A percentile compares a stretch with the other conserved stretches of the same genome.
Conservation (phyloP, 2,113 vertebrate genomes). For the Verasper variegatus region DNA sequence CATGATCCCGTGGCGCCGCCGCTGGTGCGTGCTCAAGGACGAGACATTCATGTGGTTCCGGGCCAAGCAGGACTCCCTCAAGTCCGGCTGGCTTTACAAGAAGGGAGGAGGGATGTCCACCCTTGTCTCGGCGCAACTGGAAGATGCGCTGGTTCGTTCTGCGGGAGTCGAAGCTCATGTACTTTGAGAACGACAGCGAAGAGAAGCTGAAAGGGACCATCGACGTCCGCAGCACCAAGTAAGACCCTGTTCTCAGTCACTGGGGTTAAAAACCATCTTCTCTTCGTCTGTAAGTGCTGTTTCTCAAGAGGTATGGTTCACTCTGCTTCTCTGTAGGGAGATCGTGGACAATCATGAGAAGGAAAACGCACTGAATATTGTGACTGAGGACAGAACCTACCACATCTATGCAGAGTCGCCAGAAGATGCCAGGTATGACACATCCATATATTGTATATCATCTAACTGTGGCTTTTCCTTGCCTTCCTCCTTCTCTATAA, state of each 20-base stretch:
- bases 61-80: slow-evolving; percentile 91
- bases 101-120: slow-evolving; percentile 94
- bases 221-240: slow-evolving; percentile 88
- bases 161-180: slow-evolving; percentile 91
- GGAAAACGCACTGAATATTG: slow-evolving; percentile 92
- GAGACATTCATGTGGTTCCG: slow-evolving; percentile 95
- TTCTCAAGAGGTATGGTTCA: neutral
- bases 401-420: slow-evolving; percentile 93
- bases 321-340: slow-evolving; percentile 80
- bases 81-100: slow-evolving; percentile 93
- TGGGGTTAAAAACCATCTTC: neutral
- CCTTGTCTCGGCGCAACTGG: slow-evolving; percentile 92
- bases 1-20: slow-evolving; percentile 91
- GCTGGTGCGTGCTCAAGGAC: slow-evolving; percentile 92
- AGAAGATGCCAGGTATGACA: slow-evolving; percentile 91
- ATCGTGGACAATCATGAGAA: slow-evolving; percentile 96
- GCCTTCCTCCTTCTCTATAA: slow-evolving; percentile 5
- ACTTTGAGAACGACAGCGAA: slow-evolving; percentile 92
- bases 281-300: neutral
- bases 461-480: slow-evolving; percentile 40
- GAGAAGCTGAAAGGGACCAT: slow-evolving; percentile 93
- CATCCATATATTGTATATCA: slow-evolving; percentile 12
- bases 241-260: slow-evolving; percentile 47
- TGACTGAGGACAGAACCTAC: slow-evolving; percentile 91
- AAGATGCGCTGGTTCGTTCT: slow-evolving; percentile 95